phyloP scores from a whole-genome alignment of 2,113 vertebrate genomes.

The Sphyrna mokarran region DNA sequence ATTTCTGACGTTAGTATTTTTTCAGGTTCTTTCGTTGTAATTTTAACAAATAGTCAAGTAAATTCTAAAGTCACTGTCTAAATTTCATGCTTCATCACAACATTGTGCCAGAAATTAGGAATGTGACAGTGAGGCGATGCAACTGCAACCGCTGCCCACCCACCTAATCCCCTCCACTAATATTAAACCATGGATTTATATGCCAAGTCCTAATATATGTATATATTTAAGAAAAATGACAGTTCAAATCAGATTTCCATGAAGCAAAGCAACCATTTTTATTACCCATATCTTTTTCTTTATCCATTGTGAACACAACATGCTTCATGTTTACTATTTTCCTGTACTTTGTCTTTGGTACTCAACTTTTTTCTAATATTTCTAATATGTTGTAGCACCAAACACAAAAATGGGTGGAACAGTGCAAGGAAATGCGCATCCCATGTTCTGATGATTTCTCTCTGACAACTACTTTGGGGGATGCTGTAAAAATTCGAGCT shows the following conservation, averaged over 20 bases:
- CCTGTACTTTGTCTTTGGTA: neutral
- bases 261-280: neutral
- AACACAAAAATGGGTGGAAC: slow-evolving; percentile 63
- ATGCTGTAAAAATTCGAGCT: slow-evolving; percentile 69
- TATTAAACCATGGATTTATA: neutral
- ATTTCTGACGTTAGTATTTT: neutral
- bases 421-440: slow-evolving; percentile 65
- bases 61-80: neutral
- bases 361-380: neutral
- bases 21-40: neutral
- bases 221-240: neutral
- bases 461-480: slow-evolving; percentile 68
- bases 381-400: slow-evolving; percentile 57
- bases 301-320: neutral
- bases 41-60: neutral
- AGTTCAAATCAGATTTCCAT: neutral
- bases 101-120: neutral
- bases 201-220: neutral
- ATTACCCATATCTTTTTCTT: neutral
- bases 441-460: slow-evolving; percentile 74
- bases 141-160: neutral
- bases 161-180: too few relatives aligned
- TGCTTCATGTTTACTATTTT: neutral
- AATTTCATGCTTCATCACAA: neutral
- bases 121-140: neutral